Evolutionary conservation across 1,140 invertebrate species (phyloP), one percentile per base, ranked within the genome.

Genomic region (Potamilus streckersoni): DNA sequence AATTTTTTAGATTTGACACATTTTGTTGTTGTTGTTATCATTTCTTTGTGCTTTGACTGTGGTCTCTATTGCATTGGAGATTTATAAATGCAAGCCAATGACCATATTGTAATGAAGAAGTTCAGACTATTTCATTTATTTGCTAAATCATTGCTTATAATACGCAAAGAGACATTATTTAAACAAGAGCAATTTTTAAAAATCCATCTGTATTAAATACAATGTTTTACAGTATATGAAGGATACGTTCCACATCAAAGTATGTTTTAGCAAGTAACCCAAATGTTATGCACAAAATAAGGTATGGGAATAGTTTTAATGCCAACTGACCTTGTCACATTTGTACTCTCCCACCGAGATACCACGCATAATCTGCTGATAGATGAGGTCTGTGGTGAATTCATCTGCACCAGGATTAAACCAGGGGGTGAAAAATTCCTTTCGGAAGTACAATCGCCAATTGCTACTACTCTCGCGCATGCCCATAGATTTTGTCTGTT

Each of bases 361-460:
- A 2, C 87, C 87, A 27, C 85, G 65, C 80, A 83, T 85, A 20
- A 89, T 80, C 72, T 89, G 88, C 66, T 84, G 80, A 72, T 88
- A 88, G 13, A 85, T 82, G 23, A 89, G 73, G 66, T 87, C 83
- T n/a, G 84, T 83, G 11, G 82, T 80, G 19, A 80, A 73, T 14
- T 64, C 58, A 65, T 88, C 87, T 0, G 70, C 27, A 49, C 78
- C 78, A 1, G 81, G 67, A 69, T 81, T 80, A 38, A 85, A 79
- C 87, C 88, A 88, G 0, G 88, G 86, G 15, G 82, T 81, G 73
- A 89, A 89, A 69, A 84, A 84, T 74, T 89, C 88, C 68, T 84
- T 84, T 69, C 88, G 78, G 76, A 87, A 88, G 69, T 84, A 88
- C 2, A 89, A 75, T 55, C 86, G 75, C 88, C 88, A 89, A 14